Conservation (phyloP, 2,113 vertebrate species). For the Nothocercus nigrocapillus region DNA sequence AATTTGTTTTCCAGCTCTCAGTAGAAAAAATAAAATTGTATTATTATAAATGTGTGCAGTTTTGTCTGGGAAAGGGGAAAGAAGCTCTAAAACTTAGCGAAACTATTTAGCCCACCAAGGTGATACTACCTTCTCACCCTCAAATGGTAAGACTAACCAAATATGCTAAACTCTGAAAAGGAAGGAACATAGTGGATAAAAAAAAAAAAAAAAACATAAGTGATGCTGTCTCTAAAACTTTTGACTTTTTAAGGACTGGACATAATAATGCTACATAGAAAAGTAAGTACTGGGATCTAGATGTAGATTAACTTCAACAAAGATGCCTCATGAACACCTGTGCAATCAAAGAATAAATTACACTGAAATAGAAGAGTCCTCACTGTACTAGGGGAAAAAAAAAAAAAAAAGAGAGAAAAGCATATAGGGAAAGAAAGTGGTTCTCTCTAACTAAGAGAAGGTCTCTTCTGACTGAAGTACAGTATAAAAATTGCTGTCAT, state of each 20-base stretch:
- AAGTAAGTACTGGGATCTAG: neutral
- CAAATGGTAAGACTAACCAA: neutral
- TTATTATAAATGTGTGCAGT: neutral
- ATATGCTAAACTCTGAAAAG: neutral
- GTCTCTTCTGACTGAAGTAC: neutral
- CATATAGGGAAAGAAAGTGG: neutral
- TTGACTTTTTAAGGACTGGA: neutral
- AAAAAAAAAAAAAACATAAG: too few relatives aligned
- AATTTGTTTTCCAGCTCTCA: neutral
- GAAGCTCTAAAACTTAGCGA: neutral
- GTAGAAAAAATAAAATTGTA: constrained; percentile 13
- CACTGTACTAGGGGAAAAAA: neutral
- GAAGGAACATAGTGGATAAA: neutral
- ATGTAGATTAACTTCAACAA: neutral
- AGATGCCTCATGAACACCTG: neutral
- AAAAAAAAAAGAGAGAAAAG: too few relatives aligned
- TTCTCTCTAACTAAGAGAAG: neutral
- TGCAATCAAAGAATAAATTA: neutral
- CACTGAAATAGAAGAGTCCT: neutral
- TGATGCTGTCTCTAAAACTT: neutral
- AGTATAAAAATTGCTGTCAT: neutral
- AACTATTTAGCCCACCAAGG: neutral
- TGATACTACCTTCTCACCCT: neutral
- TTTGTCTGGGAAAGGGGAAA: neutral
- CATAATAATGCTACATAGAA: neutral